These are phyloP conservation scores for Dendronephthya gigantea DNA, from an alignment of 64 coral and sea anemone species.

Conservation along the genomic window DNA sequence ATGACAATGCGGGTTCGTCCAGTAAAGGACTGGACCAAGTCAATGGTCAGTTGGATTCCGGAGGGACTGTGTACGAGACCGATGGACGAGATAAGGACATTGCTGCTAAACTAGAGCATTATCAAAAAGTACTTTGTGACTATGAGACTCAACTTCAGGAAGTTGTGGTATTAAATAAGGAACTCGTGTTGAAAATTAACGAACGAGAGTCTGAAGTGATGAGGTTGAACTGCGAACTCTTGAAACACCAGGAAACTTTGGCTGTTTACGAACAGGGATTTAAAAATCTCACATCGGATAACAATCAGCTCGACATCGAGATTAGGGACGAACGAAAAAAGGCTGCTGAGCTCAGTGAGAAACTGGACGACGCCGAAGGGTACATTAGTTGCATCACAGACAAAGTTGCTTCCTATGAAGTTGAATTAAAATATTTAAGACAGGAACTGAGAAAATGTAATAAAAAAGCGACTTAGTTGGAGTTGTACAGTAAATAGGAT, in stretches of 20 bases:
- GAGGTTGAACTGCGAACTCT: neutral
- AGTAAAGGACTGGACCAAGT: neutral
- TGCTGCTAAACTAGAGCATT: neutral
- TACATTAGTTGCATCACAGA: neutral
- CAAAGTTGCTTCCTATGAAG: constrained; percentile 10
- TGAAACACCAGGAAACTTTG: neutral
- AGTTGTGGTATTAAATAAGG: neutral
- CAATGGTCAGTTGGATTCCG: neutral
- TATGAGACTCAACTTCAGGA: neutral
- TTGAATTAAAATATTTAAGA: neutral
- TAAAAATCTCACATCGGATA: neutral
- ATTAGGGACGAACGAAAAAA: neutral
- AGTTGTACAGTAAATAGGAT: neutral
- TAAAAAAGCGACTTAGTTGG: neutral
- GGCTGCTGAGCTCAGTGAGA: neutral
- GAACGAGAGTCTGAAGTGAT: neutral
- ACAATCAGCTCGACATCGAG: neutral
- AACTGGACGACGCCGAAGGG: neutral
- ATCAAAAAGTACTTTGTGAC: neutral
- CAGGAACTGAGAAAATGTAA: neutral
- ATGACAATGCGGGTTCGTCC: too few species aligned
- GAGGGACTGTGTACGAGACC: neutral
- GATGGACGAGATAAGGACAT: neutral
- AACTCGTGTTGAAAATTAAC: neutral
- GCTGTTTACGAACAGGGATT: neutral